These are phyloP conservation scores for Eledone cirrhosa DNA, from an alignment of 2,888 invertebrate species.

Conservation along the genomic window DNA sequence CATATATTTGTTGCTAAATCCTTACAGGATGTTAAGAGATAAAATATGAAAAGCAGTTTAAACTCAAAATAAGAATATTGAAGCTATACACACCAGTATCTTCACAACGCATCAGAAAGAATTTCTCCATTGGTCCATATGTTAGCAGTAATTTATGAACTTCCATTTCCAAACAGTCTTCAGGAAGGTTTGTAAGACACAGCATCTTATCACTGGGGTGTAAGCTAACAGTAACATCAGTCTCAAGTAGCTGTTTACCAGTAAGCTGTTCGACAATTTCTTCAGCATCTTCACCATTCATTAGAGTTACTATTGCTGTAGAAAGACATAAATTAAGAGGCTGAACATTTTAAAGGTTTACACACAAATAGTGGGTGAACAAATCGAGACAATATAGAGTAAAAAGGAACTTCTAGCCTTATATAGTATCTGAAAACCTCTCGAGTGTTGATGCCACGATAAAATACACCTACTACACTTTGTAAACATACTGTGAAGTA, in stretches of 20 bases:
- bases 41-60: neutral
- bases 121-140: slow-evolving; percentile 68
- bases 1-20: too few relatives aligned
- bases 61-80: neutral
- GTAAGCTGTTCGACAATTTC: slow-evolving; percentile 48
- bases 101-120: slow-evolving; percentile 70
- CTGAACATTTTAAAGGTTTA: too few relatives aligned
- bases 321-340: slow-evolving; percentile 3
- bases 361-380: too few relatives aligned
- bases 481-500: too few relatives aligned
- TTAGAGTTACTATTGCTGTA: slow-evolving; percentile 57
- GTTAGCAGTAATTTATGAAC: slow-evolving; percentile 67
- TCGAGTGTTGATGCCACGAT: too few relatives aligned
- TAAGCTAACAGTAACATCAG: slow-evolving; percentile 65
- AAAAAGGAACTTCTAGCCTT: too few relatives aligned
- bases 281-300: slow-evolving; percentile 53
- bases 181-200: slow-evolving; percentile 70
- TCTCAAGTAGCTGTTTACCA: slow-evolving; percentile 47
- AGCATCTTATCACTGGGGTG: slow-evolving; percentile 69
- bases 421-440: too few relatives aligned
- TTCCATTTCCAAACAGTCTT: slow-evolving; percentile 67
- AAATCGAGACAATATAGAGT: too few relatives aligned
- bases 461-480: too few relatives aligned
- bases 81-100: slow-evolving; percentile 60
- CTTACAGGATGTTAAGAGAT: too few relatives aligned